Base-by-base conservation (phyloP, 2,113 vertebrate genomes). In the Apodemus speciosus region DNA sequence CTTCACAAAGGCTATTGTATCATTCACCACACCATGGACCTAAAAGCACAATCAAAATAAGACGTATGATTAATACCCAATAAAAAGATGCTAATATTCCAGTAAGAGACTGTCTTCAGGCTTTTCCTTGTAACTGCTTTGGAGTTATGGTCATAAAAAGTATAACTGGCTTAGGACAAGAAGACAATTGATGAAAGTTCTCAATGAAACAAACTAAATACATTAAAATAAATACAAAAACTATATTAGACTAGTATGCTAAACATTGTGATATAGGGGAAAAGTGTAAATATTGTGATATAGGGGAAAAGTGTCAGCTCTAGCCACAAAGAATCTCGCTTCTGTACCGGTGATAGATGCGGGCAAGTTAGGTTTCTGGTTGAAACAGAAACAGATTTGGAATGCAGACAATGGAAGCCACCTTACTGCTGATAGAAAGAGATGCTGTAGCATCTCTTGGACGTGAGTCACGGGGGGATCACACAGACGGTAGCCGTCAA, bases 1-100 rank as follows among this genome's bases (percentile, higher is more conserved):
- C 97, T 99, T 99, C 96, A 99, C 99, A 97, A 99, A 99, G 9
- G 98, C 97, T 89, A 99, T 99, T 3, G 99, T 99, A 97, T 99
- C 99, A 90, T 99, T 99, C 80, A 98, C 98, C 72, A 99, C 96
- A 71, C 99, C 99, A 0, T 99, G 99, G 72, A 99, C 98, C 99
- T 99, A 97, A 16, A 27, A 96, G 97, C 9, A 69, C 27, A 89
- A 80, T 43, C 68, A 69, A 83, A 94, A 86, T 75, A 38, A 79
- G 9, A 85, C 16, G 40, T 14, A n/a, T 85, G 35, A 73, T 43
- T 49, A 58, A 51, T 53, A n/a, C 53, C 7, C 46, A 40, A 30
- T 43, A 66, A 80, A 53, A 53, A 53, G 46, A 43, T 18, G 46
- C 10, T 66, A 89, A 3, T 43, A 80, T 58, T 88, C 43, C 76